Evolutionary conservation across 2,888 invertebrate genomes (phyloP), one percentile per base, ranked within the genome.

Genomic region (Mystacides longicornis): DNA sequence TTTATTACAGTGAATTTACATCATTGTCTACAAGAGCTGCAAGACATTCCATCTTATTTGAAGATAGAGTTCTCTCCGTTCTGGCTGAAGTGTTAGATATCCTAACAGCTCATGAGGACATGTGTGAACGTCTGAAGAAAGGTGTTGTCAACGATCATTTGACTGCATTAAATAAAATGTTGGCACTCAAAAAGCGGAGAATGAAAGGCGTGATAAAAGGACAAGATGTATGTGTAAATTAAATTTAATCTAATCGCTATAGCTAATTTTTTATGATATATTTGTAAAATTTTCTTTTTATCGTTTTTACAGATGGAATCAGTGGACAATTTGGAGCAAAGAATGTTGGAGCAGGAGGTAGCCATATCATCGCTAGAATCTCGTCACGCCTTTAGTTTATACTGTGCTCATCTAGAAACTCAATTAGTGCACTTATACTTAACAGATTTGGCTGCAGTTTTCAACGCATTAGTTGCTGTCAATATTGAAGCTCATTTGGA

Each of bases 91-190:
- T 81, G 1, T 65, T 80, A 23, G 81, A 81, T 62, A 71, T 80
- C 50, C 65, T 81, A 52, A 69, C 33, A 11, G 59, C 61, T n/a
- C 59, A 61, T 31, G 59, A 61, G 49, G 79, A 80, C 59, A 65
- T 82, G 19, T 82, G 82, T 62, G 82, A 82, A 63, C 71, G 82
- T 56, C 74, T 82, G 57, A 82, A 82, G 62, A 74, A 77, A 52
- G 82, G 82, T 3, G 77, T 82, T 1, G 78, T 79, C 18, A 76
- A 79, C 18, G 83, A 82, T 65, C 82, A 83, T 66, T 80, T 81
- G 61, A 73, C 75, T 23, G 82, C 82, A 1, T 67, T 82, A 5
- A 76, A 80, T 2, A 81, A 81, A 62, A 81, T 82, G 80, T 64
- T 82, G 31, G 75, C 78, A 2, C 68, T 82, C 51, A 83, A 83